Percentiles rank a stretch among this genome's conserved stretches.
phyloP scores from a whole-genome alignment of 2,888 invertebrate species.

The Sinopyrophorus schimmeli region DNA sequence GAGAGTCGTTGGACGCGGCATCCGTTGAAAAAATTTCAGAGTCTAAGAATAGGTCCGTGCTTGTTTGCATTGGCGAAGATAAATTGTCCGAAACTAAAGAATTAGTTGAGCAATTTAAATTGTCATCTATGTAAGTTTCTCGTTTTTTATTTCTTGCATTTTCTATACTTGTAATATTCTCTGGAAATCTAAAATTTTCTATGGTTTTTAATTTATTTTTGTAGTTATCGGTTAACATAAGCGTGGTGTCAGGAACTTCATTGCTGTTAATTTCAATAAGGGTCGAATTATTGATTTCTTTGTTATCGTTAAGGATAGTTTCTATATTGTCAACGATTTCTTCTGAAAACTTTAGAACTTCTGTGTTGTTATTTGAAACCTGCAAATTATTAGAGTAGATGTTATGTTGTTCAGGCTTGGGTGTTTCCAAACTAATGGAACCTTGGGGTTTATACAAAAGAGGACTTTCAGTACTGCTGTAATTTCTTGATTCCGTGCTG shows the following conservation, averaged over 20 bases:
- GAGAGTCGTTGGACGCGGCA: slow-evolving; percentile 54
- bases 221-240: slow-evolving; percentile 24
- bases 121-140: slow-evolving; percentile 41
- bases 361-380: slow-evolving; percentile 15
- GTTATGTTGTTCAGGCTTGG: slow-evolving; percentile 14
- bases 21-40: slow-evolving; percentile 55
- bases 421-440: slow-evolving; percentile 6
- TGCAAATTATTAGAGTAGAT: slow-evolving; percentile 18
- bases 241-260: slow-evolving; percentile 19
- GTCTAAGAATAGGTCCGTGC: slow-evolving; percentile 55
- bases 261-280: slow-evolving; percentile 27
- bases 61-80: slow-evolving; percentile 58
- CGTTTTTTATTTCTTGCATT: slow-evolving; percentile 21
- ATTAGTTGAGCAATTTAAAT: slow-evolving; percentile 54
- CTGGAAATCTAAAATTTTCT: slow-evolving; percentile 8
- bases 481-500: slow-evolving; percentile 30
- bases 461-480: slow-evolving; percentile 20
- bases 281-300: slow-evolving; percentile 7
- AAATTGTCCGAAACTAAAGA: slow-evolving; percentile 56
- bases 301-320: slow-evolving; percentile 1
- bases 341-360: slow-evolving; percentile 16
- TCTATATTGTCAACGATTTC: not conserved
- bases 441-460: slow-evolving; percentile 17
- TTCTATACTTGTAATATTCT: slow-evolving; percentile 32
- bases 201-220: too few relatives aligned